Evolutionary conservation across 2,113 vertebrate genomes (phyloP).

Genomic region (Channa argus): DNA sequence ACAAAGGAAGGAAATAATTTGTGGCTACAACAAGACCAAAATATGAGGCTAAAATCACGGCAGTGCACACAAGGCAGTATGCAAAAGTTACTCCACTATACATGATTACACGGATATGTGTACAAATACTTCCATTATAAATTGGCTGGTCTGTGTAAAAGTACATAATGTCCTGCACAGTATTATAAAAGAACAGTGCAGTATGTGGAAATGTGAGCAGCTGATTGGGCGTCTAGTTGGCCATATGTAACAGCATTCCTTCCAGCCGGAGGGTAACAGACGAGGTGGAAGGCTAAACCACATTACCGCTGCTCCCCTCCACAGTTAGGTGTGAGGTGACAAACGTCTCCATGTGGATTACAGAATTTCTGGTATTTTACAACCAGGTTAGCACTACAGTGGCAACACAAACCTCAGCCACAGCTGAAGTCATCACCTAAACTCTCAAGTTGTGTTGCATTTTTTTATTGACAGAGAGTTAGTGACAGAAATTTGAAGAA

Average conservation of each 20-base stretch:
- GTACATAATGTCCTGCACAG: constrained; percentile 27
- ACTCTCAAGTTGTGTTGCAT: constrained; percentile 7
- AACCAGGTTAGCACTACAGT: constrained; percentile 63
- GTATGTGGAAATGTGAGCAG: constrained; percentile 44
- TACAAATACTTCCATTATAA: constrained; percentile 4
- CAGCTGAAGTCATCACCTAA: constrained; percentile 11
- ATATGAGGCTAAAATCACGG: constrained; percentile 20
- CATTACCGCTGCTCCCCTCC: constrained; percentile 54
- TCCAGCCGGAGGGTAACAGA: constrained; percentile 55
- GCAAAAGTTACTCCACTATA: background rate
- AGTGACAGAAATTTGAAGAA: background rate
- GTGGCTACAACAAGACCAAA: constrained; percentile 34
- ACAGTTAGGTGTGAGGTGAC: constrained; percentile 75
- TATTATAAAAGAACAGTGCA: constrained; percentile 22
- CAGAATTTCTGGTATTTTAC: constrained; percentile 76
- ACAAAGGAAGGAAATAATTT: constrained; percentile 38
- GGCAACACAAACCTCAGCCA: constrained; percentile 49
- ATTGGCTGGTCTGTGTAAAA: constrained; percentile 16
- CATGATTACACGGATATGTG: background rate
- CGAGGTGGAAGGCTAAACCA: constrained; percentile 30
- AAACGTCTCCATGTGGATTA: constrained; percentile 75
- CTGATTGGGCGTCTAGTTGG: constrained; percentile 44
- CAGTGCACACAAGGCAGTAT: background rate
- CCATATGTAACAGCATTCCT: constrained; percentile 49
- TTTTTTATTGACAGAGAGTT: background rate